Evolutionary conservation across 1,140 invertebrate species (phyloP), one percentile per base, ranked within the genome.

Genomic region (Gonioctena quinquepunctata): DNA sequence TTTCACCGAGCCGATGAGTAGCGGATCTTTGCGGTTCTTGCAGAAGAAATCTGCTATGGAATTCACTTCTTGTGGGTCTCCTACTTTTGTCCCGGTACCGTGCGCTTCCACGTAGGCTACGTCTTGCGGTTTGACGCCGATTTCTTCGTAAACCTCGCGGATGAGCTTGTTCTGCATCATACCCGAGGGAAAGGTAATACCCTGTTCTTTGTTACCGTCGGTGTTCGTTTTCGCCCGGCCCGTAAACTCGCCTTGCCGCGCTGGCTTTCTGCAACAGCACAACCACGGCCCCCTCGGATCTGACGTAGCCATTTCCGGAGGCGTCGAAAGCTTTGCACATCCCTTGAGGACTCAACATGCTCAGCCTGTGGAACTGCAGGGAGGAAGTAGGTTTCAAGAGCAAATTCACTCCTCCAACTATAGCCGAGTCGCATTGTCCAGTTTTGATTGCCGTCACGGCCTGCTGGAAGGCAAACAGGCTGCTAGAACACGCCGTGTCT

Each of bases 401-500:
- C 0, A 99, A 82, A 79, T 91, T 92, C 21, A 89, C 87, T 65
- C 96, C 96, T 21, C 92, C 96, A 7, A 99, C 95, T 66, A 99
- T 88, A 1, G 97, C 97, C 5, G 94, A 88, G 79, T 99, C 96
- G 83, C 96, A 97, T 77, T 94, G 90, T 1, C 95, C 95, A 23
- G 87, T 85, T 42, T 91, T 87, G 54, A 99, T 96, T 13, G 94
- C 92, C 5, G 84, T 82, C 11, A 95, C 86, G 11, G 96, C 97
- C 78, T 97, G 93, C 76, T 95, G 90, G 77, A 99, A 83, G 1
- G 95, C 96, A 79, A 94, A 90, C 78, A 97, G 82, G 59, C 94
- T 94, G 71, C 96, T 97, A 0, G 96, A 98, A 84, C 97, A 99
- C 0, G 97, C 97, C 6, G 97, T 98, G 83, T 99, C 97, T 4